Evolutionary conservation across 2,113 vertebrate species (phyloP).

Genomic region (Bambusicola thoracicus): DNA sequence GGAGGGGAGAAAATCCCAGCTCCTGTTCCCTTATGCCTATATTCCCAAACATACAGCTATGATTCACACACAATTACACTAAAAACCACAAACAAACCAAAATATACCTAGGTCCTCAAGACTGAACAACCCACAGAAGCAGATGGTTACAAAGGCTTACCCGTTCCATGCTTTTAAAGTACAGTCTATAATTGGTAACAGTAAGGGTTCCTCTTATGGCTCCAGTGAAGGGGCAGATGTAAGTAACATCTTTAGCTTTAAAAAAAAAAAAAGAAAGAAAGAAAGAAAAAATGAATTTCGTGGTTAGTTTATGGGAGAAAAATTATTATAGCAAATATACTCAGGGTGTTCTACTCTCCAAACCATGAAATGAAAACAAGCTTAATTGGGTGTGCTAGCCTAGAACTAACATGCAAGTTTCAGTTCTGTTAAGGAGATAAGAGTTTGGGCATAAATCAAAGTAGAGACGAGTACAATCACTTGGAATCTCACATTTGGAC

Average conservation of each 20-base stretch:
- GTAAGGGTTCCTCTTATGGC: slow-evolving; percentile 90
- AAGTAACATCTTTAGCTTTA: slow-evolving; percentile 93
- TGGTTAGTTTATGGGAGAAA: neutral
- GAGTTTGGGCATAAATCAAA: neutral
- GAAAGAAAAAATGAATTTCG: neutral
- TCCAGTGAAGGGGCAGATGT: slow-evolving; percentile 96
- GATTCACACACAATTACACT: neutral
- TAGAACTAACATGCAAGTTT: neutral
- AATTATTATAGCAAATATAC: neutral
- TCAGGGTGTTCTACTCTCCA: neutral
- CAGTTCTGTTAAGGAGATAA: neutral
- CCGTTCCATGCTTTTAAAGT: slow-evolving; percentile 94
- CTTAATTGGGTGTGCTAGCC: neutral
- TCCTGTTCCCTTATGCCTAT: neutral
- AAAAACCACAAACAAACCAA: neutral
- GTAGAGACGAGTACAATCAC: neutral
- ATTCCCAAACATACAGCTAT: neutral
- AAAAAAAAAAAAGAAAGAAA: neutral
- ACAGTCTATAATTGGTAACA: slow-evolving; percentile 94
- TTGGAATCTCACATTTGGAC: neutral
- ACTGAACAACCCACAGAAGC: neutral
- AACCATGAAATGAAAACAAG: neutral
- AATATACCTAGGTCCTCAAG: neutral
- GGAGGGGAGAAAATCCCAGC: slow-evolving; percentile 39
- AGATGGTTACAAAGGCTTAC: slow-evolving; percentile 77